Evolutionary conservation across 2,797 vertebrate genomes (phyloP), one percentile per base, ranked within the genome.

Genomic region (Taeniopygia guttata): DNA sequence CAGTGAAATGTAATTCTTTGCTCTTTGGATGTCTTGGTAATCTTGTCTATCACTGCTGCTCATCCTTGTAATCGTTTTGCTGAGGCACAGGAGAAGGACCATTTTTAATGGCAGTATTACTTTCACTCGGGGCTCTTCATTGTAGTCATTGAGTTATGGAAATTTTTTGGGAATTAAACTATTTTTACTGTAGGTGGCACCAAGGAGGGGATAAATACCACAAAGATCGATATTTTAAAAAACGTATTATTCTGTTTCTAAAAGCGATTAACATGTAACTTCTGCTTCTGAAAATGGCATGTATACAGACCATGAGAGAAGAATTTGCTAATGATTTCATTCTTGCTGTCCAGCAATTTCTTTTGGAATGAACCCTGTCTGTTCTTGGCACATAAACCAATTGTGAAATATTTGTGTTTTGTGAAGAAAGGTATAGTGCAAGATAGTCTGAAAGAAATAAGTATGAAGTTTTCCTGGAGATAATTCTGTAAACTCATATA

Each of bases 341-440:
- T 84, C 51, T 73, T 90, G 42, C 72, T 74, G 51, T 72, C 76
- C 66, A 62, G 11, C 5, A n/a, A 26, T 86, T 93, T 66, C 23
- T 73, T 78, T 72, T 67, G 43, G 79, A 83, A 55, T 72, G 62
- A 94, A 75, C 69, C 13, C 30, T 84, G 72, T 68, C 51, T 73
- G 19, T 77, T 72, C 60, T 88, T 84, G 85, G 58, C 79, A 55
- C 12, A 34, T 19, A 45, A 77, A 80, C 23, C 46, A 70, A 38
- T 64, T 75, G 30, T 90, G 93, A 89, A 94, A 84, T 64, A 66
- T n/a, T 12, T 48, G 72, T 81, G 62, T 81, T 91, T 55, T 86
- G 25, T 86, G 49, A 64, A 60, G 75, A 64, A 83, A 52, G 16
- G 7, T 70, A 15, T 25, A 90, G 29, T 73, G 48, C 81, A 74